A percentile compares a stretch with the other conserved stretches of the same genome.
phyloP scores from a whole-genome alignment of 2,888 invertebrate genomes.

The Heliconius charithonia region DNA sequence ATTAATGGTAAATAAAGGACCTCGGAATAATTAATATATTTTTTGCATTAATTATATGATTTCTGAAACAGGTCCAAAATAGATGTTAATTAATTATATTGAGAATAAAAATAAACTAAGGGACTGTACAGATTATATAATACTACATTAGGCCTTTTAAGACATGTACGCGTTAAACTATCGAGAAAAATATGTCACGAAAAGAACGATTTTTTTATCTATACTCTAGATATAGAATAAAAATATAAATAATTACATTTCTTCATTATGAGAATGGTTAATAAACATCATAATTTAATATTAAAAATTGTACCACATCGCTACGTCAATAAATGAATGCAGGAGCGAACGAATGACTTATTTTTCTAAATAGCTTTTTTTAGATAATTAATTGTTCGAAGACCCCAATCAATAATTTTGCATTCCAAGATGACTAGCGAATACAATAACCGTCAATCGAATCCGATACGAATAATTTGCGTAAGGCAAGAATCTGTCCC shows the following conservation, averaged over 20 bases:
- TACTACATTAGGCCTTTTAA: conserved; percentile 39
- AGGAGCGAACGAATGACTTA: not conserved
- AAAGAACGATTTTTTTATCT: not conserved
- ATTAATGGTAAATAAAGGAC: conserved; percentile 11
- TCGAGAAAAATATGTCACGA: conserved; percentile 17
- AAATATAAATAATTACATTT: not conserved
- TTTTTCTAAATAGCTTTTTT: conserved; percentile 22
- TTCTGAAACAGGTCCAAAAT: conserved; percentile 18
- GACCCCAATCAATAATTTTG: conserved; percentile 22
- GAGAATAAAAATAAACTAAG: conserved; percentile 33
- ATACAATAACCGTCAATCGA: conserved; percentile 9
- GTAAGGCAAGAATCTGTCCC: conserved; percentile 26
- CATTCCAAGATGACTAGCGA: conserved; percentile 19
- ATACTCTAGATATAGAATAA: not conserved
- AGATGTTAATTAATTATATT: not conserved
- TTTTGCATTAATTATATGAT: not conserved
- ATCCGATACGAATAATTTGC: conserved; percentile 16
- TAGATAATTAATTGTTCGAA: not conserved
- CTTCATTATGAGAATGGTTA: not conserved
- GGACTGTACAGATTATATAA: conserved; percentile 41
- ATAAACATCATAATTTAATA: not conserved
- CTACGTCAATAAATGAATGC: not conserved
- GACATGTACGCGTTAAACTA: not conserved
- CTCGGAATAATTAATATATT: not conserved
- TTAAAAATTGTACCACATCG: conserved; percentile 10